Conservation (phyloP, 2,888 invertebrate genomes). For the Chironomus tentans region DNA sequence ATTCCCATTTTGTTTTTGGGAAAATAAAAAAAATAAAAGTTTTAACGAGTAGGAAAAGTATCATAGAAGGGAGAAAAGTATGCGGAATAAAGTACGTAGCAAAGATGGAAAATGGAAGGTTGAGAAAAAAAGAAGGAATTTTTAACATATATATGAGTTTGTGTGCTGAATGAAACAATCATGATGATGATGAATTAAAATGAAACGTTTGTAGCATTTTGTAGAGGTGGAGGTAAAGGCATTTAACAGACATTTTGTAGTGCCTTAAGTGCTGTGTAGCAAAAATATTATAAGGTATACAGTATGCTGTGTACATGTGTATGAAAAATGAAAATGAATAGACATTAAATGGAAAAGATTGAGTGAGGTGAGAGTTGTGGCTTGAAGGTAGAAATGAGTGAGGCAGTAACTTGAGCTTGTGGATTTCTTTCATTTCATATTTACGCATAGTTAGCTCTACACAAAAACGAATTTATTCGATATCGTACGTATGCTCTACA, state of each 20-base stretch:
- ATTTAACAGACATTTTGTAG: not conserved
- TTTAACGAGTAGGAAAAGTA: too few species aligned
- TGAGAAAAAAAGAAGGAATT: not conserved
- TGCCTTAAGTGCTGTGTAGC: not conserved
- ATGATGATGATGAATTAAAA: slow-evolving; percentile 13
- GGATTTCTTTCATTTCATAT: not conserved
- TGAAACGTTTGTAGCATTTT: slow-evolving; percentile 13
- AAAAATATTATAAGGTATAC: not conserved
- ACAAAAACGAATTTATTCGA: too few species aligned
- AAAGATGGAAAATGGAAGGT: not conserved
- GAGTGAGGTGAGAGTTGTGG: not conserved
- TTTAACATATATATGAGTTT: not conserved
- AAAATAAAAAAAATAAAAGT: too few species aligned
- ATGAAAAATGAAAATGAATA: too few species aligned
- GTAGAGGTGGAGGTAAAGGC: not conserved
- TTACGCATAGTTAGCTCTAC: not conserved
- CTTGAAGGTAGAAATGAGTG: not conserved
- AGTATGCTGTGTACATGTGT: too few species aligned
- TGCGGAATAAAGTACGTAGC: too few species aligned
- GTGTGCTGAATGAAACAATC: not conserved
- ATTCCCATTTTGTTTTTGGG: too few species aligned
- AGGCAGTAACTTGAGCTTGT: too few species aligned
- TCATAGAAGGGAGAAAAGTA: too few species aligned
- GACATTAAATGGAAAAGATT: not conserved
- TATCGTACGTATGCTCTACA: too few species aligned